Evolutionary conservation across 1,140 invertebrate genomes (phyloP), one percentile per base, ranked within the genome.

Genomic region (Cyclargus thomasi): DNA sequence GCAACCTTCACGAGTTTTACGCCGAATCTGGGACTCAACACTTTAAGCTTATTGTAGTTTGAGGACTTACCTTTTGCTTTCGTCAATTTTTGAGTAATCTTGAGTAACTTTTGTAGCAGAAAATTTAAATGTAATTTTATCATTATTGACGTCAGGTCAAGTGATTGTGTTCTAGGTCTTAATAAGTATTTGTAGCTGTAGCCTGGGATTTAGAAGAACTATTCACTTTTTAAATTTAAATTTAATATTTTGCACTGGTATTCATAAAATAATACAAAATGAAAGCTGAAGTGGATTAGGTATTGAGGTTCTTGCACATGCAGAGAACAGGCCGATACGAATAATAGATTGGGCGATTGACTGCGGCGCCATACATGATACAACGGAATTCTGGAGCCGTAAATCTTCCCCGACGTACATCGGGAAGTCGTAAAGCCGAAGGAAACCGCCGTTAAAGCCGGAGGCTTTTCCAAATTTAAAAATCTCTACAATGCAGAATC

Each of bases 1-100:
- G 55, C 17, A 57, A 21, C 18, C 20, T 20, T 20, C 18, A 11
- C 20, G 18, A 59, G 20, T 59, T 59, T 55, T 21, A 17, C 20
- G 55, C 6, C 11, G 55, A 59, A 20, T 59, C 20, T 21, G 55
- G 18, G 55, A 59, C 55, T 59, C 11, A 59, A 59, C 55, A 21
- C 55, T 59, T 55, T 59, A 21, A 59, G 20, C 20, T 11, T 47
- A 16, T 47, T 47, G 39, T 14, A 8, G 39, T 8, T 47, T 47
- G 39, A 47, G 11, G 39, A 47, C 39, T 47, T 47, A 47, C 10
- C 1, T 47, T 39, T 47, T 47, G 39, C 10, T 11, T 47, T 14
- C 39, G 14, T 16, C 29, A 29, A 29, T 29, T 29, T 29, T 29
- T 8, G 29, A 8, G 29, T 47, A 16, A 47, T 11, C 14, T 47